phyloP scores from a whole-genome alignment of 2,113 vertebrate genomes.

The Anarrhichthys ocellatus region DNA sequence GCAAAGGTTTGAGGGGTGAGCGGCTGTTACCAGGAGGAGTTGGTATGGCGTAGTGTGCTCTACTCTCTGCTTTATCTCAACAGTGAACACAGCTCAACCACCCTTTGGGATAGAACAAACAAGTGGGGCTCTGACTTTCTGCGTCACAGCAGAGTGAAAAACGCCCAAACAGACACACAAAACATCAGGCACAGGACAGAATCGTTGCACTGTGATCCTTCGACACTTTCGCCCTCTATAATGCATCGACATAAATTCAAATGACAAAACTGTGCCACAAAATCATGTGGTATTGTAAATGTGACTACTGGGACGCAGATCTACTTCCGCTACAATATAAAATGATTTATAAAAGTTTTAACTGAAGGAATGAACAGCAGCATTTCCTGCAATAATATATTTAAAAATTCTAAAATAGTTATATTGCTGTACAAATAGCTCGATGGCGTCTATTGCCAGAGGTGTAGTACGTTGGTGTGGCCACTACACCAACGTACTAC shows the following conservation, averaged over 20 bases:
- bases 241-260: neutral
- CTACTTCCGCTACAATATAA: neutral
- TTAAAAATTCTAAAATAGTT: neutral
- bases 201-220: neutral
- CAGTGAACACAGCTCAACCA: slow-evolving; percentile 51
- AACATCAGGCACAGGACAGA: neutral
- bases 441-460: no score
- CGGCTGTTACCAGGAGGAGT: slow-evolving; percentile 34
- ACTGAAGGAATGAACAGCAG: neutral
- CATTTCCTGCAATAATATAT: neutral
- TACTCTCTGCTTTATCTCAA: slow-evolving; percentile 38
- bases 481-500: no score
- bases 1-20: neutral
- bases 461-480: no score
- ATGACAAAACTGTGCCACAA: neutral
- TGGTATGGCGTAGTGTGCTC: neutral
- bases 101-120: slow-evolving; percentile 54
- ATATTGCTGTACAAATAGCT: neutral
- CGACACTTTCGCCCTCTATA: neutral
- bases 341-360: no score
- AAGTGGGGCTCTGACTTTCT: slow-evolving; percentile 22
- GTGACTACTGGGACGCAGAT: neutral
- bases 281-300: neutral
- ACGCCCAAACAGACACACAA: neutral
- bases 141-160: slow-evolving; percentile 28